These are phyloP conservation scores for Zophobas atratus DNA, from an alignment of 1,140 invertebrate genomes.

Conservation along the genomic window DNA sequence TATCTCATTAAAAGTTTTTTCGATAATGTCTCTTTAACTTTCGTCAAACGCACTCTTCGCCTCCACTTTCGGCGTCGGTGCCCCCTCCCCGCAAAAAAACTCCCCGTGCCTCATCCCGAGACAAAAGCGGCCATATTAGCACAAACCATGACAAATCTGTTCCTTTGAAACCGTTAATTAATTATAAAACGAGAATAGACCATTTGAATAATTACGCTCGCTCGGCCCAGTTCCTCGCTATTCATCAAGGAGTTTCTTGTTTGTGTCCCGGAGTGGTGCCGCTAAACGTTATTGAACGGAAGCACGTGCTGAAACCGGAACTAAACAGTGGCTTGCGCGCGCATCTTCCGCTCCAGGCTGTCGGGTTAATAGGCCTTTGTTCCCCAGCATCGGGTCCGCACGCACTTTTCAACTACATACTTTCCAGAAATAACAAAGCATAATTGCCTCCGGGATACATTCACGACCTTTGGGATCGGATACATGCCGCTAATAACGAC, in stretches of 20 bases:
- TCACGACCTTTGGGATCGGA: conserved; percentile 49
- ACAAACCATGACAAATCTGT: conserved; percentile 35
- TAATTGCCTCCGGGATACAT: conserved; percentile 52
- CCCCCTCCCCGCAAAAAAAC: no score
- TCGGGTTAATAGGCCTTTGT: conserved; percentile 50
- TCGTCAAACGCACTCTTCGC: no score
- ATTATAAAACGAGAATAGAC: conserved; percentile 47
- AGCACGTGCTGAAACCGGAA: conserved; percentile 54
- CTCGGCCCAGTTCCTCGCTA: conserved; percentile 45
- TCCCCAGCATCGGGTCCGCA: conserved; percentile 44
- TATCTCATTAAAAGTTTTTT: no score
- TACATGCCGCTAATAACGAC: conserved; percentile 44
- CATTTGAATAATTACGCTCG: conserved; percentile 49
- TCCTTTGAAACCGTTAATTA: conserved; percentile 48
- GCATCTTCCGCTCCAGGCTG: conserved; percentile 48
- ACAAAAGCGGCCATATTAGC: conserved; percentile 32
- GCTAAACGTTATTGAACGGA: conserved; percentile 54
- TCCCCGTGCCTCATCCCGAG: neutral
- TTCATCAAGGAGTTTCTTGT: conserved; percentile 50
- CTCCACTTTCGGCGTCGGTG: no score
- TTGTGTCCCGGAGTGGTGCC: conserved; percentile 46
- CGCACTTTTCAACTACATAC: conserved; percentile 54
- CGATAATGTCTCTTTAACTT: no score
- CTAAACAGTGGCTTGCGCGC: conserved; percentile 49
- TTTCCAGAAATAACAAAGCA: conserved; percentile 54